Percentiles rank a stretch among this genome's conserved stretches.
Evolutionary conservation across 2,113 vertebrate genomes (phyloP).

Genomic region (Microtus oregoni): DNA sequence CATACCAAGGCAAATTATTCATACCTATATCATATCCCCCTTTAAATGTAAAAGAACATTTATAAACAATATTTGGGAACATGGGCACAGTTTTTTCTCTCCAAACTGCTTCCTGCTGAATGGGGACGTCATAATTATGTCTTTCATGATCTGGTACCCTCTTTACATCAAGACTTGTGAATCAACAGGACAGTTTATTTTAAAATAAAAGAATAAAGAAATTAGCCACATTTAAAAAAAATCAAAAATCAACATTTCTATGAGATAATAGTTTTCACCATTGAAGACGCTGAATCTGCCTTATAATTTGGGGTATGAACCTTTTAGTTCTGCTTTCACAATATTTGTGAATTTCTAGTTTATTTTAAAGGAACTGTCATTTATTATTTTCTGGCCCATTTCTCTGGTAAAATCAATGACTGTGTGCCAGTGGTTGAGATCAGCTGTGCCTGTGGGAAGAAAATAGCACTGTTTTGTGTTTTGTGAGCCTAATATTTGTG

Average conservation of each 20-base stretch:
- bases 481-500: not conserved
- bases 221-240: not conserved
- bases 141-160: too few species aligned
- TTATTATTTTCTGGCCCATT: not conserved
- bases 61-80: too few species aligned
- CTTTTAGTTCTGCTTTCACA: not conserved
- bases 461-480: not conserved
- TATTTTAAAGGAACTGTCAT: not conserved
- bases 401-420: not conserved
- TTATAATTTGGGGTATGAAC: not conserved
- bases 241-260: conserved; percentile 13
- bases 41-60: too few species aligned
- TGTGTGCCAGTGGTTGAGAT: not conserved
- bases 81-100: too few species aligned
- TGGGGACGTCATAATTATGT: too few species aligned
- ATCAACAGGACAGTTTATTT: not conserved
- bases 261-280: not conserved
- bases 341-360: not conserved
- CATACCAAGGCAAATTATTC: too few species aligned
- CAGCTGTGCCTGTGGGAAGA: not conserved
- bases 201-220: not conserved
- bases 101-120: too few species aligned
- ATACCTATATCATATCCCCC: too few species aligned
- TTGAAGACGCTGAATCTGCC: not conserved
- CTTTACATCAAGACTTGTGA: too few species aligned